Evolutionary conservation across 30 jellyfish, hydroid and myxozoan genomes (phyloP).

Genomic region (Nemopilema nomurai): DNA sequence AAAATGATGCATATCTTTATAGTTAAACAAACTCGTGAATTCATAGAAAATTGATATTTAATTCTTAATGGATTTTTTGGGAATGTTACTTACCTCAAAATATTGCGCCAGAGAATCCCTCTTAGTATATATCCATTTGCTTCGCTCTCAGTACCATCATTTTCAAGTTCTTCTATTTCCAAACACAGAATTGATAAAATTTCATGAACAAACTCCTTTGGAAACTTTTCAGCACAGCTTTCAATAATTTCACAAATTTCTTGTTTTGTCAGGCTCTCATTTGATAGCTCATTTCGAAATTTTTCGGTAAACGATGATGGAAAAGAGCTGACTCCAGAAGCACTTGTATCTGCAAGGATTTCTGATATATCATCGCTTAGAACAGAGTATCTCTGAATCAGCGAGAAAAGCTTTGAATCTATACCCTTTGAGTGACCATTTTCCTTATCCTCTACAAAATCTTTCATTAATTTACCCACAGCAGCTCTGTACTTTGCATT

Average conservation of each 20-base stretch:
- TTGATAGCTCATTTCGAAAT: constrained; percentile 8
- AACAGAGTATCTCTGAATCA: constrained; percentile 29
- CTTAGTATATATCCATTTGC: neutral
- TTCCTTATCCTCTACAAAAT: neutral
- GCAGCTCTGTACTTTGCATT: constrained; percentile 37
- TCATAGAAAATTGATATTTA: too few relatives aligned
- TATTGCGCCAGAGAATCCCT: constrained; percentile 28
- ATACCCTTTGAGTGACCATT: neutral
- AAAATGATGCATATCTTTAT: too few relatives aligned
- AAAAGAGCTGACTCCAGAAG: neutral
- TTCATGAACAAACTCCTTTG: constrained; percentile 37
- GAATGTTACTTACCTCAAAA: constrained; percentile 41
- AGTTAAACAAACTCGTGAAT: too few relatives aligned
- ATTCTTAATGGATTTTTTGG: too few relatives aligned
- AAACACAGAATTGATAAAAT: neutral
- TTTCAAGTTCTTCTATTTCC: neutral
- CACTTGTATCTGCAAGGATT: neutral
- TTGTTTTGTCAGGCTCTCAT: constrained; percentile 56
- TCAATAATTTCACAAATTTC: constrained; percentile 50
- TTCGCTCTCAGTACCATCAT: neutral
- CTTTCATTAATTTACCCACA: constrained; percentile 20
- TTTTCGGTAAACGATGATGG: neutral
- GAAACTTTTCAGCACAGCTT: constrained; percentile 49
- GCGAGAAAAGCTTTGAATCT: constrained; percentile 7
- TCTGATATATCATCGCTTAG: constrained; percentile 14